Conservation (phyloP, 2,113 vertebrate species). For the Cariama cristata region DNA sequence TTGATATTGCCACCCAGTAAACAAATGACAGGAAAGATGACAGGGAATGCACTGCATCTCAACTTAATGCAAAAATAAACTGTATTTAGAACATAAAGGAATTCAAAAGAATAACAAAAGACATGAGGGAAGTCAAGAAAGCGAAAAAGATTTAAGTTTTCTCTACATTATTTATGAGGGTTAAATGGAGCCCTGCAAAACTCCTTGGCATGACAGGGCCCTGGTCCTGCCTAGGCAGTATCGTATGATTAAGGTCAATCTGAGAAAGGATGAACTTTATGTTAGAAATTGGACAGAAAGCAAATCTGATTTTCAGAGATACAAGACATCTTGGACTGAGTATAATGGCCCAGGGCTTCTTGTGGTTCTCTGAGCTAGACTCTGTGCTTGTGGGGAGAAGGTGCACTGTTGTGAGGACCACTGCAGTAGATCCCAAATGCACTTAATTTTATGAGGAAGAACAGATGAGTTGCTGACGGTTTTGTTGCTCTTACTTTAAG, state of each 20-base stretch:
- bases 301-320: background rate
- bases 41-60: background rate
- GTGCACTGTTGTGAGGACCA: background rate
- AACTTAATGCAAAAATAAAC: background rate
- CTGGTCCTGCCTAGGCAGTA: background rate
- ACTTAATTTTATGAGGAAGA: background rate
- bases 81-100: background rate
- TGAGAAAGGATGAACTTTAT: background rate
- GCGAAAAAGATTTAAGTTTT: background rate
- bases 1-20: background rate
- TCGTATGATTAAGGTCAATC: background rate
- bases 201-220: background rate
- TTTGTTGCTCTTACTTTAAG: background rate
- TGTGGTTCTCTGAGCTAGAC: background rate
- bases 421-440: background rate
- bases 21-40: background rate
- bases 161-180: background rate
- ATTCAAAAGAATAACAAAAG: background rate
- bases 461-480: background rate
- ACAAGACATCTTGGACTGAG: fast-evolving
- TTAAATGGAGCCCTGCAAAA: background rate
- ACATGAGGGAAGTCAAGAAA: background rate
- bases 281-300: background rate
- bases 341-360: background rate
- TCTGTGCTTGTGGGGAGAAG: background rate